Conservation (phyloP, 1,140 invertebrate species). For the Scaptomyza graminum region DNA sequence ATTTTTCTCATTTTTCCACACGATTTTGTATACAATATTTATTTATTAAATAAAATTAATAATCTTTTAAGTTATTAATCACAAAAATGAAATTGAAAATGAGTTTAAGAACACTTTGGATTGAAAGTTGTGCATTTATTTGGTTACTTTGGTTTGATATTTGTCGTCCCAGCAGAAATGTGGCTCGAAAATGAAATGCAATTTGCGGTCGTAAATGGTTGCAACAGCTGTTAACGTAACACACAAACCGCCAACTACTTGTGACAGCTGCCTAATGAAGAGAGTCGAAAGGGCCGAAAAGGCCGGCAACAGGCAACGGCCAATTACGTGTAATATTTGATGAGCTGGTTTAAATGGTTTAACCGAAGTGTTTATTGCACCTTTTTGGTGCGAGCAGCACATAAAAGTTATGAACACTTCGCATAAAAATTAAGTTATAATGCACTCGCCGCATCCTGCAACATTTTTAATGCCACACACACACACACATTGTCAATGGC, state of each 20-base stretch:
- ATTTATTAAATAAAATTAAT: no score
- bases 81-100: background rate
- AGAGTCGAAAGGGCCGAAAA: background rate
- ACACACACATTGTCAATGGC: conserved; percentile 25
- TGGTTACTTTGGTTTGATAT: conserved; percentile 13
- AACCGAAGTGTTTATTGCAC: conserved; percentile 42
- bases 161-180: conserved; percentile 7
- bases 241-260: conserved; percentile 28
- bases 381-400: conserved; percentile 41
- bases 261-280: conserved; percentile 28
- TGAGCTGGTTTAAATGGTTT: conserved; percentile 29
- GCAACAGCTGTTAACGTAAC: conserved; percentile 22
- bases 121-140: background rate
- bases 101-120: background rate
- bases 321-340: conserved; percentile 58
- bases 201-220: conserved; percentile 34
- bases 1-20: no score
- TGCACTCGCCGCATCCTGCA: conserved; percentile 48
- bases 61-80: no score
- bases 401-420: conserved; percentile 70
- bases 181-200: conserved; percentile 24
- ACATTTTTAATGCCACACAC: conserved; percentile 27
- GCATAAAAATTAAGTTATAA: conserved; percentile 77
- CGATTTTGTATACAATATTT: no score
- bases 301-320: conserved; percentile 7